phyloP scores from a whole-genome alignment of 2,888 invertebrate species.

The Dynastes grantii region DNA sequence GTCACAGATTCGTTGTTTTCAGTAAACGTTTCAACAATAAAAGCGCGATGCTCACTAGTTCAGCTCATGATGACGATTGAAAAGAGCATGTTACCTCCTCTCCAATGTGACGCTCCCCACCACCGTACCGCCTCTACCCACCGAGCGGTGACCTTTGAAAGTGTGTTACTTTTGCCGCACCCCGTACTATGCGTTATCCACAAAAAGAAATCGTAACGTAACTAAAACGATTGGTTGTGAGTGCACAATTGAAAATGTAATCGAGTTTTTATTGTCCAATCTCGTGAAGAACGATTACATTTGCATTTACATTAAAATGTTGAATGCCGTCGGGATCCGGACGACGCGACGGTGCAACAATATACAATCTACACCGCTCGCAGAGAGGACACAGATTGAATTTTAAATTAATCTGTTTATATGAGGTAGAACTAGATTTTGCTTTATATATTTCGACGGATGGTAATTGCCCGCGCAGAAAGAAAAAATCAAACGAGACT shows the following conservation, averaged over 20 bases:
- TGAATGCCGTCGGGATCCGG: neutral
- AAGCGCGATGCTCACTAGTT: no score
- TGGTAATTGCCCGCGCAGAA: neutral
- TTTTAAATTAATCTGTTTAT: constrained; percentile 31
- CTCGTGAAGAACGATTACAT: constrained; percentile 36
- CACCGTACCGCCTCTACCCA: no score
- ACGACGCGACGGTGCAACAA: constrained; percentile 4
- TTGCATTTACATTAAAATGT: constrained; percentile 47
- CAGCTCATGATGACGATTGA: no score
- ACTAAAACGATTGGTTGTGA: constrained; percentile 17
- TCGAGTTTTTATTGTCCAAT: constrained; percentile 41
- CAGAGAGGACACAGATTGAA: constrained; percentile 17
- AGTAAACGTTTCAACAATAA: no score
- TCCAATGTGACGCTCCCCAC: no score
- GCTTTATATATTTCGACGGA: neutral
- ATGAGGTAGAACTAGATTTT: constrained; percentile 2
- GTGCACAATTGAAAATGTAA: constrained; percentile 46
- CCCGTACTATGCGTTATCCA: neutral
- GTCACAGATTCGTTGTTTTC: no score
- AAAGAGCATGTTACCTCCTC: no score
- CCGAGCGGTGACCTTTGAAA: no score
- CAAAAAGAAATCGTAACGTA: constrained; percentile 10
- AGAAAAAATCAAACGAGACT: neutral
- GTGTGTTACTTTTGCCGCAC: no score
- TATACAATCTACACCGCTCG: neutral